Evolutionary conservation across 2,113 vertebrate genomes (phyloP).

Genomic region (Cephalopterus ornatus): DNA sequence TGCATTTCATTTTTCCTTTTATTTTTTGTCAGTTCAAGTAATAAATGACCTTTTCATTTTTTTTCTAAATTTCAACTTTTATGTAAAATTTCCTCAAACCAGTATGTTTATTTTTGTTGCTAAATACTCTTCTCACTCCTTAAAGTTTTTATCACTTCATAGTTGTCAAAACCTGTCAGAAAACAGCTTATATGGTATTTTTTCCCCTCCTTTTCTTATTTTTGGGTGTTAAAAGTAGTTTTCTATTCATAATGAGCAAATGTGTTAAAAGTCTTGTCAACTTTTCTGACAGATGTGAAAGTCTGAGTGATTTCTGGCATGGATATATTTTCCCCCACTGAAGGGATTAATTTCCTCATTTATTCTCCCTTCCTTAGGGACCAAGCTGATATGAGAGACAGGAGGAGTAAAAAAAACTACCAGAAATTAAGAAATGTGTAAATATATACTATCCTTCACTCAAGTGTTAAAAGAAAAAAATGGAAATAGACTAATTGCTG

Average conservation of each 20-base stretch:
- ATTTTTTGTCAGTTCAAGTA: not conserved
- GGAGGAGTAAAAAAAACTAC: not conserved
- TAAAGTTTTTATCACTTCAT: not conserved
- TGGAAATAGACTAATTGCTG: not conserved
- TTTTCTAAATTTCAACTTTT: not conserved
- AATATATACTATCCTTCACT: not conserved
- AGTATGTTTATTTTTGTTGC: not conserved
- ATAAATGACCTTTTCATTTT: not conserved
- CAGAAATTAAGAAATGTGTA: not conserved
- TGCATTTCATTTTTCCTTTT: not conserved
- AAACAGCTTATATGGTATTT: not conserved
- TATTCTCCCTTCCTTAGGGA: not conserved
- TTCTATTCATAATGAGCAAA: conserved; percentile 19
- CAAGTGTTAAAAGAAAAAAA: not conserved
- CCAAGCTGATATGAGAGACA: not conserved
- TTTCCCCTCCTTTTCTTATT: accelerated
- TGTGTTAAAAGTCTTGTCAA: not conserved
- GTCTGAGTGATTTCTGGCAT: not conserved
- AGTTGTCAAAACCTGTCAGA: not conserved
- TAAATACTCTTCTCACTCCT: not conserved
- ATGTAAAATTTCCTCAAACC: not conserved
- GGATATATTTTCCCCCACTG: not conserved
- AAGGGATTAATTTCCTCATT: not conserved
- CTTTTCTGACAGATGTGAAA: conserved; percentile 15
- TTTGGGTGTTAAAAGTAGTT: not conserved